Evolutionary conservation across 2,888 invertebrate species (phyloP).

Genomic region (Latrodectus elegans): DNA sequence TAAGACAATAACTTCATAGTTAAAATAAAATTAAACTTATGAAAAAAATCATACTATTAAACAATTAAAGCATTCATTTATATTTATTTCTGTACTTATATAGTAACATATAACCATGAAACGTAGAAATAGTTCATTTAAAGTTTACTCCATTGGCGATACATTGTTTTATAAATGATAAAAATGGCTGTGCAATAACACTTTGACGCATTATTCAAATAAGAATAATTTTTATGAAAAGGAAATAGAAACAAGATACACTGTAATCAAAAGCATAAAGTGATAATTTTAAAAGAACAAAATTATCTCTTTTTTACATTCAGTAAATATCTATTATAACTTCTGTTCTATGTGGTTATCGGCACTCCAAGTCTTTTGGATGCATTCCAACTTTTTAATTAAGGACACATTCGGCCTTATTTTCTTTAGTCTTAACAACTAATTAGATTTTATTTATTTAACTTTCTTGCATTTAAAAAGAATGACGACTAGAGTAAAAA

Average conservation of each 20-base stretch:
- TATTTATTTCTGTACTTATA: no score
- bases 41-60: no score
- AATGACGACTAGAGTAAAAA: constrained; percentile 12
- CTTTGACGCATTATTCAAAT: no score
- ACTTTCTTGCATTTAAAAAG: constrained; percentile 26
- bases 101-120: no score
- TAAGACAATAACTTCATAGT: no score
- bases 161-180: no score
- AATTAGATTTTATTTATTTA: constrained; percentile 69
- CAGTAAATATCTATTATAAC: background rate
- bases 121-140: no score
- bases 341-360: constrained; percentile 35
- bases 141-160: no score
- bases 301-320: background rate
- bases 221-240: no score
- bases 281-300: background rate
- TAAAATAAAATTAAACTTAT: no score
- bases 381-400: constrained; percentile 51
- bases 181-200: no score
- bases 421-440: constrained; percentile 37
- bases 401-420: constrained; percentile 40
- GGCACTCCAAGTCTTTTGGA: constrained; percentile 34
- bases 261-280: background rate
- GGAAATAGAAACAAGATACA: background rate
- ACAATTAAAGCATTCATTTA: no score